Evolutionary conservation across 2,113 vertebrate genomes (phyloP).

Genomic region (Pachyramphus minor): DNA sequence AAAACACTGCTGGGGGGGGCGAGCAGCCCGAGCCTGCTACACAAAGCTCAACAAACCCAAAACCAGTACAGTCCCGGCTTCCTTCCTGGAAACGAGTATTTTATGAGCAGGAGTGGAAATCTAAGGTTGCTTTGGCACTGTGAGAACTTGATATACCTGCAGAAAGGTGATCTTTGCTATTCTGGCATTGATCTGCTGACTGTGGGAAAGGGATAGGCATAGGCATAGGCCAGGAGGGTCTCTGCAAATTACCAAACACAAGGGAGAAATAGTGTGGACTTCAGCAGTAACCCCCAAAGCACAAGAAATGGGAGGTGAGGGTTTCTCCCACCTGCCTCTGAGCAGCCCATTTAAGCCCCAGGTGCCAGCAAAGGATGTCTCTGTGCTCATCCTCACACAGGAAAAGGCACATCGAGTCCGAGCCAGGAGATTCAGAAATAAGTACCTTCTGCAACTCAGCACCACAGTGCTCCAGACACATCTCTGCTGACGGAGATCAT

Average conservation of each 20-base stretch:
- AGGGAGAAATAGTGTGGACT: neutral
- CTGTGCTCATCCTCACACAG: neutral
- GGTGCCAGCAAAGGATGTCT: neutral
- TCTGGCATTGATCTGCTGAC: neutral
- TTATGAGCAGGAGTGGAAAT: neutral
- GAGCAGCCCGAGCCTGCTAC: neutral
- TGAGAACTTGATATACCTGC: neutral
- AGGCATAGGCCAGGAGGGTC: neutral
- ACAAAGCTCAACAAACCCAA: neutral
- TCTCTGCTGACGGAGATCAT: neutral
- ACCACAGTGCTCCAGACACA: neutral
- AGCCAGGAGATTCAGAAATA: neutral
- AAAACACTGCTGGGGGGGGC: neutral
- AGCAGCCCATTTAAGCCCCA: neutral
- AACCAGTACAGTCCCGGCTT: fast-evolving
- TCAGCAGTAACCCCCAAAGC: neutral
- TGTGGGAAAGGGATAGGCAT: fast-evolving
- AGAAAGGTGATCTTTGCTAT: neutral
- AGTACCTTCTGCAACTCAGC: neutral
- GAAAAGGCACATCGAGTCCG: fast-evolving
- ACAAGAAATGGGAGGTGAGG: neutral
- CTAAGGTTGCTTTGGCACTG: neutral
- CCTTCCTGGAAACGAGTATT: neutral
- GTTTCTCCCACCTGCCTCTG: neutral
- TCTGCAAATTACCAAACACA: neutral